Evolutionary conservation across 1,140 invertebrate species (phyloP).

Genomic region (Metopolophium dirhodum): DNA sequence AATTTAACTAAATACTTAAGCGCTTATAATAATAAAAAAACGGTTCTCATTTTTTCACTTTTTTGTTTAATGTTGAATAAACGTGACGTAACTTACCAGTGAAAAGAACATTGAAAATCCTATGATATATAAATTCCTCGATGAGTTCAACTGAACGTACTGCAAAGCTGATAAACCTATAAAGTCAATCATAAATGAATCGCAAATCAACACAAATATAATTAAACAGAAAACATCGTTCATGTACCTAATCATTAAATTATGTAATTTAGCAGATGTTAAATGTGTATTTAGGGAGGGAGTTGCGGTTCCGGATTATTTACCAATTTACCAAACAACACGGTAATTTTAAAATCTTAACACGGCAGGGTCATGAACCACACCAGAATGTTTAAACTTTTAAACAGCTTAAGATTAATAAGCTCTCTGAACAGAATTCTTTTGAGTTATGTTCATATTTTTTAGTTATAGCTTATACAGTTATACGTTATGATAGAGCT

Average conservation of each 20-base stretch:
- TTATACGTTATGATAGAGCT: too few relatives aligned
- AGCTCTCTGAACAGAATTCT: too few relatives aligned
- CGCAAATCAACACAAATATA: not conserved
- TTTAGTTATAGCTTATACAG: too few relatives aligned
- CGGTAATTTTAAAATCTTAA: too few relatives aligned
- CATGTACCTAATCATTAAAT: not conserved
- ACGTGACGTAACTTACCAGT: slow-evolving; percentile 65
- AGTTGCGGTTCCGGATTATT: not conserved
- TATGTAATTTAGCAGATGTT: not conserved
- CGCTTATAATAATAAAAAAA: not conserved
- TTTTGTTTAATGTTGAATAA: not conserved
- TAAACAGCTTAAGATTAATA: too few relatives aligned
- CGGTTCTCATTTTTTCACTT: not conserved
- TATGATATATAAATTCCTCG: slow-evolving; percentile 86
- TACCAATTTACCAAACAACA: too few relatives aligned
- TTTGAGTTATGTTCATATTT: too few relatives aligned
- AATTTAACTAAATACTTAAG: too few relatives aligned
- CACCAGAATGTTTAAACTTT: too few relatives aligned
- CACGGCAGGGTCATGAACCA: too few relatives aligned
- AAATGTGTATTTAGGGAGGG: not conserved
- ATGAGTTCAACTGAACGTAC: slow-evolving; percentile 81
- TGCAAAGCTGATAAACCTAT: slow-evolving; percentile 80
- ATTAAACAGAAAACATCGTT: not conserved
- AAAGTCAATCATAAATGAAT: slow-evolving; percentile 58
- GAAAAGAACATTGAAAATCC: slow-evolving; percentile 87